Base-by-base conservation (phyloP, 92 coral and sea anemone species). In the Siderastrea siderea region DNA sequence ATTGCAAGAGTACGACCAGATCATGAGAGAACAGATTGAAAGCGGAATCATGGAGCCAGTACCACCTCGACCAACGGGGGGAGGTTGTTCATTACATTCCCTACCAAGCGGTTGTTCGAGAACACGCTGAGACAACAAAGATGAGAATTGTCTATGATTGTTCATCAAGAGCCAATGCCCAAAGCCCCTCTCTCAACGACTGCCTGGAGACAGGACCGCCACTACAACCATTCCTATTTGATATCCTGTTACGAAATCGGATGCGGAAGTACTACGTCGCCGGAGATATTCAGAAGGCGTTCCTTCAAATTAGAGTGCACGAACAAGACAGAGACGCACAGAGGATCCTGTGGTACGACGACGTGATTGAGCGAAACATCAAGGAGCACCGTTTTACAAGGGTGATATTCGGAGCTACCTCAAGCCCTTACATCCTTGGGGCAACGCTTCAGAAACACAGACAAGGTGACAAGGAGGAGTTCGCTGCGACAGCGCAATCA, bases 361-460 rank as follows among this genome's bases (percentile, higher is more conserved):
- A 82, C 53, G 63, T 90, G 15, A 6, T 47, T 3, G 79, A 82
- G 0, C 7, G 94, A 38, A 76, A 82, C 11, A 45, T 83, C 0
- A 76, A 69, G 2, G 87, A 67, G 43, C 88, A 82, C 77, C 93
- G 93, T 12, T 88, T 88, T 67, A 94, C 94, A 45, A 47, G 94
- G 70, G 96, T 94, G 6, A 91, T 91, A 6, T 94, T 94, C 26
- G 94, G 96, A 12, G 79, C 92, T 0, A 86, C 85, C 3, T 89
- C 91, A 3, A 88, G 93, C 47, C 96, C 93, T 1, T 91, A 88
- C 78, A 88, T 94, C 5, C 93, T 94, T 3, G 91, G 91, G 62
- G 87, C 89, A 13, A 91, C 94, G 0, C 86, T 94, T 0, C 86
- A 91, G 77, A 85, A 88, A 59, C 98, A 93, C 75, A 72, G 88